Conservation (phyloP, 1,140 invertebrate species). For the Drosophila tani region DNA sequence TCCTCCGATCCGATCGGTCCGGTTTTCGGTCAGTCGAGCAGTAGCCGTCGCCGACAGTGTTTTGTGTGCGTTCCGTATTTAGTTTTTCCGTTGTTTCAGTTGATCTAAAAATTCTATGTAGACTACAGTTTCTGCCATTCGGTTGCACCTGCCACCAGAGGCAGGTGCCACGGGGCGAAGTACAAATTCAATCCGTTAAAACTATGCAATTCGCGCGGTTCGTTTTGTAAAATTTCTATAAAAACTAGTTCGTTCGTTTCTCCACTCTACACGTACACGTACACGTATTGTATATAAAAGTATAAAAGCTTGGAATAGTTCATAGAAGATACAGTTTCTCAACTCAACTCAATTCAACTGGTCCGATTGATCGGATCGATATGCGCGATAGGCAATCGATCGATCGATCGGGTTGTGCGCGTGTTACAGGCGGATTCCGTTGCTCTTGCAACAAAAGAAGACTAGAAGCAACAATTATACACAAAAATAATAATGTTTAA, state of each 20-base stretch:
- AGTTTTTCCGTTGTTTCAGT: conserved; percentile 66
- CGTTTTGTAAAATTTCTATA: conserved; percentile 81
- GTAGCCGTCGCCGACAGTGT: conserved; percentile 65
- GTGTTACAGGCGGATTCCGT: conserved; percentile 71
- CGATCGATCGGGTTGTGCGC: conserved; percentile 52
- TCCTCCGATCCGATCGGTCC: conserved; percentile 15
- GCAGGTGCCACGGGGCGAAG: conserved; percentile 55
- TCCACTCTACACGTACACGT: conserved; percentile 66
- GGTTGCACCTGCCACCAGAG: conserved; percentile 24
- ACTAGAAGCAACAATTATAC: conserved; percentile 85
- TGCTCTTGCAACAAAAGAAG: conserved; percentile 85
- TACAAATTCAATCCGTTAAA: conserved; percentile 78
- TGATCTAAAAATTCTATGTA: conserved; percentile 75
- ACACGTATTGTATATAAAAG: conserved; percentile 73
- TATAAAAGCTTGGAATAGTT: conserved; percentile 81
- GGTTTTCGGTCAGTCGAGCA: conserved; percentile 84
- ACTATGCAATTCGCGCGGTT: conserved; percentile 77
- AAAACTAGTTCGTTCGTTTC: conserved; percentile 83
- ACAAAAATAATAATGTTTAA: conserved; percentile 83
- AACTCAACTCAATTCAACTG: conserved; percentile 56
- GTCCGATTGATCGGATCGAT: conserved; percentile 47
- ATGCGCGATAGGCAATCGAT: conserved; percentile 18
- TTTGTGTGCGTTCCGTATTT: conserved; percentile 59
- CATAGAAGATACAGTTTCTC: conserved; percentile 67
- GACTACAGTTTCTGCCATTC: conserved; percentile 66